Evolutionary conservation across 2,113 vertebrate species (phyloP).

Genomic region (Progne subis): DNA sequence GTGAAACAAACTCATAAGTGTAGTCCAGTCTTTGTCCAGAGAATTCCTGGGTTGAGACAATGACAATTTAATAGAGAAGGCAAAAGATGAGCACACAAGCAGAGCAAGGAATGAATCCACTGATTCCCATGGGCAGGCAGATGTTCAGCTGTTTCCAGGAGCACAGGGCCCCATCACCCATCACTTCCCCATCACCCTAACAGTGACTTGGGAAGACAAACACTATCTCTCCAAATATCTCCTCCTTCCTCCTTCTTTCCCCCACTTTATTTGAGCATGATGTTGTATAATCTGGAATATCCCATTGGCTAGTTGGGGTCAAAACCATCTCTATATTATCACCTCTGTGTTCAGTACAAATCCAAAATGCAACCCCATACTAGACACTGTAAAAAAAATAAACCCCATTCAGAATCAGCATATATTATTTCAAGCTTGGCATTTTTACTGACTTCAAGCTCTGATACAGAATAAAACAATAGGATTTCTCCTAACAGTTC

Average conservation of each 20-base stretch:
- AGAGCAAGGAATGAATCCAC: not conserved
- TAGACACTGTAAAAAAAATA: not conserved
- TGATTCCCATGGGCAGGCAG: not conserved
- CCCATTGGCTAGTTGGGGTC: not conserved
- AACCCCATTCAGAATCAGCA: not conserved
- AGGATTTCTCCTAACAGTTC: not conserved
- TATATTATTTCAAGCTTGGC: not conserved
- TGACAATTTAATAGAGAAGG: not conserved
- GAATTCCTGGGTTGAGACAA: not conserved
- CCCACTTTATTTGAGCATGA: not conserved
- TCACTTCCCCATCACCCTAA: no score
- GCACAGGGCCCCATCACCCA: not conserved
- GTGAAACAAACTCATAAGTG: not conserved
- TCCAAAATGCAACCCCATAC: accelerated
- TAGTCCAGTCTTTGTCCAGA: not conserved
- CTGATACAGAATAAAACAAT: not conserved
- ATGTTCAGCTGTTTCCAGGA: not conserved
- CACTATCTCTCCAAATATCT: accelerated
- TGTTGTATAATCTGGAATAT: not conserved
- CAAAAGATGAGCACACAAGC: not conserved
- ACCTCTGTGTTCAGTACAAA: not conserved
- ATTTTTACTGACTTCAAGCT: not conserved
- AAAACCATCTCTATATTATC: not conserved
- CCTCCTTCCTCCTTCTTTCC: not conserved
- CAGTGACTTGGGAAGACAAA: not conserved